Conservation (phyloP, 2,113 vertebrate genomes). For the Strix uralensis region DNA sequence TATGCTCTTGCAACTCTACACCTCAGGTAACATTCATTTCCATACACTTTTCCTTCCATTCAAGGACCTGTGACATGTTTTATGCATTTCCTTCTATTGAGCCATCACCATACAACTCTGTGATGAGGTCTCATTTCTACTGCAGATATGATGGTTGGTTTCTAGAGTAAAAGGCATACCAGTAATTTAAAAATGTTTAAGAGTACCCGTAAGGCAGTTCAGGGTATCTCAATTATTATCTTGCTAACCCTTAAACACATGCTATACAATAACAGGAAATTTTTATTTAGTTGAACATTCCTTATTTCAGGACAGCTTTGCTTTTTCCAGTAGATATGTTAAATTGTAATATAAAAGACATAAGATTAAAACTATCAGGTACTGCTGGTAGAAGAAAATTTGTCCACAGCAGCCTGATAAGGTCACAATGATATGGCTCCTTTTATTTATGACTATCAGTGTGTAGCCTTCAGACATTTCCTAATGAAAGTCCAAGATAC, state of each 20-base stretch:
- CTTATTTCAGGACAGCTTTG: not conserved
- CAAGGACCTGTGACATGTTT: not conserved
- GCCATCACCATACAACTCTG: not conserved
- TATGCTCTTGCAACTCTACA: not conserved
- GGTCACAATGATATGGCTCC: constrained; percentile 9
- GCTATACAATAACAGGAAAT: not conserved
- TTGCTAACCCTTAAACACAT: not conserved
- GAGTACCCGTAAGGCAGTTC: not conserved
- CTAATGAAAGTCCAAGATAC: constrained; percentile 52
- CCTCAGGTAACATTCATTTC: not conserved
- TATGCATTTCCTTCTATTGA: not conserved
- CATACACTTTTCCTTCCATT: not conserved
- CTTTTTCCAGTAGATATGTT: not conserved
- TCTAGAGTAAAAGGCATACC: not conserved
- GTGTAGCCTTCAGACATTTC: constrained; percentile 23
- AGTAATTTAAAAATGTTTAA: not conserved
- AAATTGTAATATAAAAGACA: constrained; percentile 5
- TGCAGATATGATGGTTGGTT: not conserved
- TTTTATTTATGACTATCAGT: constrained; percentile 49
- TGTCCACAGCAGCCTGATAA: constrained; percentile 3
- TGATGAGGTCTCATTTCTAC: not conserved
- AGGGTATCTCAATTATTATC: not conserved
- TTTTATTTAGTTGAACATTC: not conserved
- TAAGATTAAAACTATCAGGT: constrained; percentile 33
- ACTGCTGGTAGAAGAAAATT: not conserved